These are phyloP conservation scores for Chelonus insularis DNA, from an alignment of 1,140 invertebrate genomes.

Conservation along the genomic window DNA sequence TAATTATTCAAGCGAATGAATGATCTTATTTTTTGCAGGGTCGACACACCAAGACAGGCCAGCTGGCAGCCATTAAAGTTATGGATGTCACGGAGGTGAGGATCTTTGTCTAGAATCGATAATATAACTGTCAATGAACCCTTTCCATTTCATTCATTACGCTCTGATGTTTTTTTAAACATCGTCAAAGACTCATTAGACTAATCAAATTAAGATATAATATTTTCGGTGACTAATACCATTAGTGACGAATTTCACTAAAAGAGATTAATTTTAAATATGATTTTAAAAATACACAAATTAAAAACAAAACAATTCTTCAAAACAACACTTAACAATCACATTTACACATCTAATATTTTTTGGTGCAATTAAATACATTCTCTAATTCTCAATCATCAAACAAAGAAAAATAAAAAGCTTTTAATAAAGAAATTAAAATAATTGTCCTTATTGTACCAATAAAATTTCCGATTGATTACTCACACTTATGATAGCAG, in stretches of 20 bases:
- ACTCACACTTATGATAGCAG: constrained; percentile 5
- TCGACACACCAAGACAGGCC: constrained; percentile 98
- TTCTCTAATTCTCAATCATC: too few species aligned
- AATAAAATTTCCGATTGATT: constrained; percentile 9
- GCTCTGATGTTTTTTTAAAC: constrained; percentile 4
- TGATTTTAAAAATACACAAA: too few species aligned
- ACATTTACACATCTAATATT: too few species aligned
- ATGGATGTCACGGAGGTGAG: constrained; percentile 97
- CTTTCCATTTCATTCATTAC: constrained; percentile 18
- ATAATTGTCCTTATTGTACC: background rate
- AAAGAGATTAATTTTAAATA: too few species aligned
- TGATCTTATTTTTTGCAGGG: constrained; percentile 67
- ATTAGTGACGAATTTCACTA: too few species aligned
- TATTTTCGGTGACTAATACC: background rate
- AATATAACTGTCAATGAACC: constrained; percentile 22
- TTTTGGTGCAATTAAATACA: too few species aligned
- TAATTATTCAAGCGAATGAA: constrained; percentile 8
- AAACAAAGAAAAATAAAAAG: too few species aligned
- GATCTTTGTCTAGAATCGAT: constrained; percentile 15
- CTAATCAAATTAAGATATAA: background rate
- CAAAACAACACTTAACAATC: too few species aligned
- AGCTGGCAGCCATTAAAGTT: constrained; percentile 99
- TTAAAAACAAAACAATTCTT: too few species aligned
- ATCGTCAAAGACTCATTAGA: constrained; percentile 1
- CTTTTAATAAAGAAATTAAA: too few species aligned